A percentile compares a stretch with the other conserved stretches of the same genome.
phyloP scores from a whole-genome alignment of 2,888 invertebrate species.

The Nemurella pictetii region DNA sequence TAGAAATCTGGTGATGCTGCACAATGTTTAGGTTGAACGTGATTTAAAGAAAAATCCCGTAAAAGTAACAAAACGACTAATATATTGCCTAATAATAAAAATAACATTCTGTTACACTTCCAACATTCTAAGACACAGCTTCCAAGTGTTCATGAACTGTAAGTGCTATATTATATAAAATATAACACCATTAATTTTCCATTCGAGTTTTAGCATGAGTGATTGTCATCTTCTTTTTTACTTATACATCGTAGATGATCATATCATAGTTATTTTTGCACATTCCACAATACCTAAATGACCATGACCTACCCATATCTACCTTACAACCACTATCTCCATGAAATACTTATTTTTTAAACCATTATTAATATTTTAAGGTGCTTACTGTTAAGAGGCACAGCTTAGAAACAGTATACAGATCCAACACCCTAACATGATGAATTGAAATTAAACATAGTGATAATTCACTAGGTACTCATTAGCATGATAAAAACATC shows the following conservation, averaged over 20 bases:
- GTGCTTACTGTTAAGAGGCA: not conserved
- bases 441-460: not conserved
- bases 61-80: not conserved
- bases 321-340: not conserved
- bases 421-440: not conserved
- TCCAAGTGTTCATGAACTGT: conserved; percentile 24
- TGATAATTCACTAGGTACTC: not conserved
- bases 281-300: not conserved
- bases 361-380: not conserved
- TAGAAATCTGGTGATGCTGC: not conserved
- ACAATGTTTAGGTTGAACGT: not conserved
- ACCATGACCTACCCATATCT: not conserved
- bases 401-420: not conserved
- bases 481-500: not conserved
- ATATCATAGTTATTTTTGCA: not conserved
- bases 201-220: not conserved
- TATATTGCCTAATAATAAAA: not conserved
- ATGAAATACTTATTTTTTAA: not conserved
- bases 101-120: conserved; percentile 9
- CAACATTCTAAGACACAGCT: conserved; percentile 24
- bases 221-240: not conserved
- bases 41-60: not conserved
- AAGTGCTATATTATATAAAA: conserved; percentile 14
- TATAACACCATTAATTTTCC: not conserved
- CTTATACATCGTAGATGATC: not conserved